Percentiles rank a stretch among this genome's conserved stretches.
Evolutionary conservation across 2,888 invertebrate species (phyloP).

Genomic region (Aspidiotus rigidus): DNA sequence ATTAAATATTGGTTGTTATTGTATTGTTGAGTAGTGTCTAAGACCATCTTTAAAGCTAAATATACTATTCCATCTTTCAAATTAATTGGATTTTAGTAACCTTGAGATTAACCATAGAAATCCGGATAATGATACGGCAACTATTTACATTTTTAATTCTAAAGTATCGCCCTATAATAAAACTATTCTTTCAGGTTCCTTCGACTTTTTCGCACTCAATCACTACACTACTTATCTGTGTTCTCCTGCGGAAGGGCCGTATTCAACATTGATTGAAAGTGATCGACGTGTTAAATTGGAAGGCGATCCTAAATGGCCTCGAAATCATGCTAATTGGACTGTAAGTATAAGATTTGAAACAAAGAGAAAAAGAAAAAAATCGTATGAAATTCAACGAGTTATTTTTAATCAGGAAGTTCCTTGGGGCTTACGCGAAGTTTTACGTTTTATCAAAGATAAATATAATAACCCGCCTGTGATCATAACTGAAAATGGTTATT

Average conservation of each 20-base stretch:
- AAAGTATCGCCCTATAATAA: not conserved
- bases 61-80: no score
- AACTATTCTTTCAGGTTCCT: slow-evolving; percentile 45
- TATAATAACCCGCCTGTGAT: slow-evolving; percentile 37
- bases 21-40: no score
- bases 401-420: slow-evolving; percentile 44
- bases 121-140: no score
- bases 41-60: no score
- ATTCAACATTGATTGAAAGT: not conserved
- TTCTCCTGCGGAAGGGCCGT: slow-evolving; percentile 23
- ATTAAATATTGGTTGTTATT: no score
- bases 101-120: no score
- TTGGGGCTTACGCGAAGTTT: slow-evolving; percentile 45
- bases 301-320: slow-evolving; percentile 22
- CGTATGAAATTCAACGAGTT: not conserved
- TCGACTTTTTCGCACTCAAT: slow-evolving; percentile 66
- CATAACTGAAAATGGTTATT: slow-evolving; percentile 46
- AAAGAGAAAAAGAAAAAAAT: not conserved
- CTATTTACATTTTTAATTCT: no score
- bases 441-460: slow-evolving; percentile 44
- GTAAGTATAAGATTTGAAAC: not conserved
- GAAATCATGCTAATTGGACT: slow-evolving; percentile 13
- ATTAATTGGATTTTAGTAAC: no score
- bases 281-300: slow-evolving; percentile 11
- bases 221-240: slow-evolving; percentile 56